Percentiles rank a stretch among this genome's conserved stretches.
Evolutionary conservation across 2,113 vertebrate species (phyloP).

Genomic region (Scatophagus argus): DNA sequence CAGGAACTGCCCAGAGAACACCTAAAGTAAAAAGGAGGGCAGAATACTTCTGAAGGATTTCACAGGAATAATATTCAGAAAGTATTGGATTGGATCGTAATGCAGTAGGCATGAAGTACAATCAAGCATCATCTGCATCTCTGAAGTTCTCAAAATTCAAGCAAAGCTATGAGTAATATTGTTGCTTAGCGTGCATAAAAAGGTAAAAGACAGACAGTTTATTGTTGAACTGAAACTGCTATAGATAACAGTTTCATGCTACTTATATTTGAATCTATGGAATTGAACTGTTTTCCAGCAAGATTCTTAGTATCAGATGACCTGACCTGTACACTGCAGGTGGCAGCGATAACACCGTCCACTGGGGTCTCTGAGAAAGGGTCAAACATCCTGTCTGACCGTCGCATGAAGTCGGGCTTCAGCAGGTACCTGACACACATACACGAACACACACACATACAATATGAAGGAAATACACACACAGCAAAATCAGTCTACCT

Average conservation of each 20-base stretch:
- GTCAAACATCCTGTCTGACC: conserved; percentile 96
- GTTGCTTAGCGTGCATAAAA: neutral
- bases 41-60: neutral
- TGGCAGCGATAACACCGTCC: conserved; percentile 97
- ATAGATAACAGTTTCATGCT: neutral
- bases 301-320: neutral
- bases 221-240: no score
- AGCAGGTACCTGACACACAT: conserved; percentile 88
- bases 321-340: conserved; percentile 95
- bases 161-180: neutral
- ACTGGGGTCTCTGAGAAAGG: conserved; percentile 99
- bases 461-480: neutral
- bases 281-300: neutral
- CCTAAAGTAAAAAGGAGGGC: conserved; percentile 77
- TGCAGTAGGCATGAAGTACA: neutral
- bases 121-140: neutral
- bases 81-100: neutral
- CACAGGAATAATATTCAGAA: neutral
- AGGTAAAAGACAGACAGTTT: neutral
- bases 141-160: neutral
- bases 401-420: conserved; percentile 98
- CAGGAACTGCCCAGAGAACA: conserved; percentile 98
- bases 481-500: neutral
- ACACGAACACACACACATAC: conserved; percentile 5
- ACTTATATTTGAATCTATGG: neutral